Percentiles rank a stretch among this genome's conserved stretches.
Conservation (phyloP, 2,113 vertebrate species). For the Cyanistes caeruleus region DNA sequence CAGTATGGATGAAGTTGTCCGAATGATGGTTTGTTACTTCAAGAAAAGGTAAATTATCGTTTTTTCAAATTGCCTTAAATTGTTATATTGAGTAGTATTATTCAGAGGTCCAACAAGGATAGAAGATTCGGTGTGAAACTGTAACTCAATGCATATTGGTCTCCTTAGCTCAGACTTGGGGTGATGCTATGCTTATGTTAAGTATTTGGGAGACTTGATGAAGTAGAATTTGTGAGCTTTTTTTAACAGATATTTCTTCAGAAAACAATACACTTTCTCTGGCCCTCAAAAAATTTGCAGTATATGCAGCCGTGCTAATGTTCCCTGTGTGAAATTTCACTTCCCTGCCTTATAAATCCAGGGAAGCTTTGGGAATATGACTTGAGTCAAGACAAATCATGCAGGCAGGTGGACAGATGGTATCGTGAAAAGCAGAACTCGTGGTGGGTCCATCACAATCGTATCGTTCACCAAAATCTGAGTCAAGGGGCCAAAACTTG, state of each 20-base stretch:
- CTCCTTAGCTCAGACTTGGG: not conserved
- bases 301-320: not conserved
- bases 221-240: not conserved
- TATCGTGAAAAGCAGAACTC: not conserved
- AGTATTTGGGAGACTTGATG: not conserved
- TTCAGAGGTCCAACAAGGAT: not conserved
- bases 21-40: not conserved
- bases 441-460: rapidly evolving
- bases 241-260: not conserved
- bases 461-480: rapidly evolving
- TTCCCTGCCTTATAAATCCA: not conserved
- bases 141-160: not conserved
- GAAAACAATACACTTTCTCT: not conserved
- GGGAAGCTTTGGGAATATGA: not conserved
- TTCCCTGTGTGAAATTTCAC: not conserved
- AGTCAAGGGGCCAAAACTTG: not conserved
- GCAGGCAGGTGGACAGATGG: not conserved
- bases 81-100: not conserved
- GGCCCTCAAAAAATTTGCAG: not conserved
- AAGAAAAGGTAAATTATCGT: not conserved
- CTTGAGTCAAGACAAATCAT: not conserved
- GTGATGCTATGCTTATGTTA: rapidly evolving
- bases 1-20: not conserved
- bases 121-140: not conserved
- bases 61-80: not conserved